Percentiles rank a stretch among this genome's conserved stretches.
phyloP scores from a whole-genome alignment of 2,113 vertebrate genomes.

The Coracopsis vasa region DNA sequence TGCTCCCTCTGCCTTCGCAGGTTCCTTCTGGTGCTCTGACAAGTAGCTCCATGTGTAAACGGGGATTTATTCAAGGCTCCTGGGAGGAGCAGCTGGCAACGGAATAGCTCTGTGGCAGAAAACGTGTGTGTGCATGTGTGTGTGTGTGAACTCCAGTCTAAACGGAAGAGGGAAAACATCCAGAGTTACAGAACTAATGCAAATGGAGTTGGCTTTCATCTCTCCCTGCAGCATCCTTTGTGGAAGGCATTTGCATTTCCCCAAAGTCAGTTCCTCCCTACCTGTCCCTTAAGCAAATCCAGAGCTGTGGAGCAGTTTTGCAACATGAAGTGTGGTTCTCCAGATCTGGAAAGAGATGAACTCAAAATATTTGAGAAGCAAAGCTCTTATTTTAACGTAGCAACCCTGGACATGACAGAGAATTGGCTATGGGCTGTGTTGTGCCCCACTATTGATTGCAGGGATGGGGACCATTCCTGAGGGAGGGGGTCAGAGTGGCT shows the following conservation, averaged over 20 bases:
- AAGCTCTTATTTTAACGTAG: not conserved
- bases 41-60: not conserved
- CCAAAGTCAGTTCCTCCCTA: not conserved
- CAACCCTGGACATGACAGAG: not conserved
- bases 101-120: not conserved
- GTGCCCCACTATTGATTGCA: not conserved
- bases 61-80: not conserved
- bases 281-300: constrained; percentile 14
- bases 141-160: constrained; percentile 3
- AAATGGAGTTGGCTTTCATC: constrained; percentile 59
- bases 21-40: not conserved
- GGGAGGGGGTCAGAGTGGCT: not conserved
- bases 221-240: constrained; percentile 48
- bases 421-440: not conserved
- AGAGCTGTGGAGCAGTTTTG: not conserved
- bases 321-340: not conserved
- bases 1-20: not conserved
- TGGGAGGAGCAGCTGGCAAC: not conserved
- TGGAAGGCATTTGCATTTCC: constrained; percentile 57
- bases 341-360: not conserved
- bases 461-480: not conserved
- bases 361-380: not conserved
- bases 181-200: constrained; percentile 45
- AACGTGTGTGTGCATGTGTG: not conserved
- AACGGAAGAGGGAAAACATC: constrained; percentile 34